Base-by-base conservation (phyloP, 2,888 invertebrate species). In the Phengaris arion region DNA sequence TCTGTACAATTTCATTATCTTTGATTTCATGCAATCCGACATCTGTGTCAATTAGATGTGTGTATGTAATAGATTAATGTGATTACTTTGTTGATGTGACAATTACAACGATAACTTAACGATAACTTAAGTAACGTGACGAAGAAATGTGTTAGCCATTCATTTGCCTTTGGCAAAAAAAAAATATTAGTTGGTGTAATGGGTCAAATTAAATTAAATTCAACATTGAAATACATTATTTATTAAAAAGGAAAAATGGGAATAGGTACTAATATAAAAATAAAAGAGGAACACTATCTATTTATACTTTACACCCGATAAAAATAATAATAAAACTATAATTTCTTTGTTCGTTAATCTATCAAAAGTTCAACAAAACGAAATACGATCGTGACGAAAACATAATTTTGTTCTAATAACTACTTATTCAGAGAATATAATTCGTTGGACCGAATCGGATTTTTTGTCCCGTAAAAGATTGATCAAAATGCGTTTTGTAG, bases 401-500 rank as follows among this genome's bases (percentile, higher is more conserved):
- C 85, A 87, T 92, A 92, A 92, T 92, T 88, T 87, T 84, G 85
- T 59, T 59, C 59, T 88, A 85, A 88, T 89, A 89, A 91, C 89
- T 88, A 87, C 85, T 85, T 86, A 85, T 87, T 87, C 88, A 87
- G 88, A 88, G 86, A 85, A 84, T 78, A 79, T 84, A 87, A 87
- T 88, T 88, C 86, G 87, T 86, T 86, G 81, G 84, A 83, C 81
- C 84, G 83, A 88, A 90, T 87, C 86, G 86, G 87, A 22, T 91
- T 87, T 83, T 81, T 84, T 88, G 52, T 51, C 6, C 22, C 12
- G 10, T 70, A 59, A 22, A n/a, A 9, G 52, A 15, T 15, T 12
- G 70, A 70, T 70, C 70, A 52, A 52, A 12, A 6, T 48, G 10
- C 22, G 64, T 10, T 70, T 46, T 51, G 15, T 51, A 48, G 12